Evolutionary conservation across 2,797 vertebrate species (phyloP).

Genomic region (Leptoclinus maculatus): DNA sequence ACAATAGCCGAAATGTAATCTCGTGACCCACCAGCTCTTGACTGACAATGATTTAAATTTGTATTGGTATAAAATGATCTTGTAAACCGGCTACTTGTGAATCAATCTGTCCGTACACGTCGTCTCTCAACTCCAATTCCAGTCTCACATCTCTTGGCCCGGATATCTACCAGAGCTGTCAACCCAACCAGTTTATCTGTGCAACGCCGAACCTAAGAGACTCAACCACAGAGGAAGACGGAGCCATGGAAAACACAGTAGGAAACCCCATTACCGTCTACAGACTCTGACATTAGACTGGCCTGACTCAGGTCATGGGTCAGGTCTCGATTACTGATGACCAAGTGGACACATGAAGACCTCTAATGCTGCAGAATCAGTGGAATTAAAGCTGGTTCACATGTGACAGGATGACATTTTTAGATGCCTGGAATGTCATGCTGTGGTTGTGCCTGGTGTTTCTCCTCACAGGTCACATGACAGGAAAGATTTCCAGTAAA

Average conservation of each 20-base stretch:
- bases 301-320: too few species aligned
- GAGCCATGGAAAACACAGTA: too few species aligned
- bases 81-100: too few species aligned
- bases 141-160: too few species aligned
- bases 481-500: not conserved
- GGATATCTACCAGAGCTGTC: not conserved
- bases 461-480: slow-evolving; percentile 1
- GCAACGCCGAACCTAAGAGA: not conserved
- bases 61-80: too few species aligned
- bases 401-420: not conserved
- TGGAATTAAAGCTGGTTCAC: not conserved
- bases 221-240: not conserved
- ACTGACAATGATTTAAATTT: too few species aligned
- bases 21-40: too few species aligned
- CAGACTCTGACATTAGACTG: not conserved
- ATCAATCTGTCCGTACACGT: too few species aligned
- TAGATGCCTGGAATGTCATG: not conserved
- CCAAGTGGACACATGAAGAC: not conserved
- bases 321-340: not conserved
- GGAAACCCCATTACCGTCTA: not conserved
- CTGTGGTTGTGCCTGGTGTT: not conserved
- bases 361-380: not conserved
- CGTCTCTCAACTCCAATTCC: too few species aligned
- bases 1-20: too few species aligned
- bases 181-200: not conserved